Evolutionary conservation across 2,113 vertebrate genomes (phyloP).

Genomic region (Anolis carolinensis): DNA sequence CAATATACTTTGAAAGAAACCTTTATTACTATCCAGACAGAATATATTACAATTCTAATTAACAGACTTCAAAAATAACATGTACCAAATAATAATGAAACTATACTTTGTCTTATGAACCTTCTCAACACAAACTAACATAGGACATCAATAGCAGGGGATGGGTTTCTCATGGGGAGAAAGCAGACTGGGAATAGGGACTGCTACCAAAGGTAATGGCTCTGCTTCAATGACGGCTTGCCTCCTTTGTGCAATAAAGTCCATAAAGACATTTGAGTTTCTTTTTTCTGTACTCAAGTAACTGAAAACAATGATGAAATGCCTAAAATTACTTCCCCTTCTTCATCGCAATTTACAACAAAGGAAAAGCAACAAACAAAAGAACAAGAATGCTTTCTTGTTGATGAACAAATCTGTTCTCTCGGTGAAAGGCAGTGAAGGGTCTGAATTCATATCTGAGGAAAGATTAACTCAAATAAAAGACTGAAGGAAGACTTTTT

Average conservation of each 20-base stretch:
- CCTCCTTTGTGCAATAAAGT: too few species aligned
- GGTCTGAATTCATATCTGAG: background rate
- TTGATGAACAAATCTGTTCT: background rate
- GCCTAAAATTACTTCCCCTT: background rate
- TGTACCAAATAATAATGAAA: background rate
- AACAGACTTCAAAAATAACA: background rate
- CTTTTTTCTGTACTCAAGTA: background rate
- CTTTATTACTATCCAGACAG: background rate
- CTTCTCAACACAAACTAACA: background rate
- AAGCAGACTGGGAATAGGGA: too few species aligned
- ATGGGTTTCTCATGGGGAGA: too few species aligned
- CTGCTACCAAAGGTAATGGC: too few species aligned
- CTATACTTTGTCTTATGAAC: background rate
- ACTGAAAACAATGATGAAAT: background rate
- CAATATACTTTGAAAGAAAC: conserved; percentile 34
- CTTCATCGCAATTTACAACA: background rate
- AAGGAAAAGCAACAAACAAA: background rate
- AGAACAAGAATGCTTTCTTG: background rate
- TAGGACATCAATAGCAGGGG: too few species aligned
- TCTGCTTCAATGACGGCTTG: too few species aligned
- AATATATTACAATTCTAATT: background rate
- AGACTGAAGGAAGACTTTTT: background rate
- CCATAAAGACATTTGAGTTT: background rate
- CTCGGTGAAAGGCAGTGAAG: background rate
- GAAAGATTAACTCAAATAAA: background rate